These are phyloP conservation scores for Myopa testacea DNA, from an alignment of 2,888 invertebrate genomes.

Conservation along the genomic window DNA sequence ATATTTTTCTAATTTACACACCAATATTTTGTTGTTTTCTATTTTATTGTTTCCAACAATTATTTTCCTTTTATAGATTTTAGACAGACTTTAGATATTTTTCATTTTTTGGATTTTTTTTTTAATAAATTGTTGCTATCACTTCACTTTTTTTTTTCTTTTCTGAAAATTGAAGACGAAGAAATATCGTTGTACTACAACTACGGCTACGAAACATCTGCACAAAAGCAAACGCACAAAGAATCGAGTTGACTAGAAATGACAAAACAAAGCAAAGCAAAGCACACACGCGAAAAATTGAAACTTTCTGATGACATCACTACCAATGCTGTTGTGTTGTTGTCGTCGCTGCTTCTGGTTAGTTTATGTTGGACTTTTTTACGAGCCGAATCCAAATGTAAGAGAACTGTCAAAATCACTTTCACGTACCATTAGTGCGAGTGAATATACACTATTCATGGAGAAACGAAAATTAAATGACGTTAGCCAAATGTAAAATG, in stretches of 20 bases:
- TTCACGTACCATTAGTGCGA: constrained; percentile 28
- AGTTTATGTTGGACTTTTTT: constrained; percentile 27
- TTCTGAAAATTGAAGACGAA: constrained; percentile 19
- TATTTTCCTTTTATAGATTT: constrained; percentile 38
- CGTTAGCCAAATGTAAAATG: constrained; percentile 28
- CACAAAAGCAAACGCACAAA: constrained; percentile 45
- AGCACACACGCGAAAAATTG: constrained; percentile 46
- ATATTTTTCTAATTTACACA: neutral
- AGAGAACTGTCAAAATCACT: constrained; percentile 58
- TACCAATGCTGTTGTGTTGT: constrained; percentile 54
- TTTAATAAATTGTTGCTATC: constrained; percentile 33
- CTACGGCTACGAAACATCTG: constrained; percentile 26
- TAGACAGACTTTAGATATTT: neutral
- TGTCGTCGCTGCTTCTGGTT: constrained; percentile 44
- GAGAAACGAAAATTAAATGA: constrained; percentile 25
- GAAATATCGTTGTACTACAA: constrained; percentile 19
- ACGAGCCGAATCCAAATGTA: constrained; percentile 65
- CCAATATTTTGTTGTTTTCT: constrained; percentile 45
- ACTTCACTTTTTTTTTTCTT: constrained; percentile 32
- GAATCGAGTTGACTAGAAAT: constrained; percentile 24
- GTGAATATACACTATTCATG: constrained; percentile 14
- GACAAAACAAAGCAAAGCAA: constrained; percentile 39
- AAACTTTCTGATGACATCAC: constrained; percentile 69
- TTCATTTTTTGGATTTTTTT: constrained; percentile 35
- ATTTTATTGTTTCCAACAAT: constrained; percentile 39